Base-by-base conservation (phyloP, 2,888 invertebrate genomes). In the Campoplex nolae region DNA sequence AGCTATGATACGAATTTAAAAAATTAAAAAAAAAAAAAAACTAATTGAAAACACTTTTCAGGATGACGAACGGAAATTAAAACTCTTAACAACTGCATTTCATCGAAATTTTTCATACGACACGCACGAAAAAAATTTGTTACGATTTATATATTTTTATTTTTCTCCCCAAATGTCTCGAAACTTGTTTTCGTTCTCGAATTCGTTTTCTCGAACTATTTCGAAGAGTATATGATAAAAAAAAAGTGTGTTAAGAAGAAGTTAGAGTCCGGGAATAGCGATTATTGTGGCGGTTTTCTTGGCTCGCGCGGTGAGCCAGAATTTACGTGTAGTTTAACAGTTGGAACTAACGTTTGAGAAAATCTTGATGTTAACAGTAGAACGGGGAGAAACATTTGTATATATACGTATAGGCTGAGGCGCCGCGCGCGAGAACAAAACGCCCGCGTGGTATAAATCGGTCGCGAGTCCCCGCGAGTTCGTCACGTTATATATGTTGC, bases 401-500 rank as follows among this genome's bases (percentile, higher is more conserved):
- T n/a, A 38, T 76, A 13, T n/a, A 38, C 62, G 54, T 48, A 48
- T 45, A 62, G 42, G 16, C 62, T 48, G 56, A 79, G 83, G 83
- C 78, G 78, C 83, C 79, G 38, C 79, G 38, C 79, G 79, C 71
- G 80, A 78, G n/a, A 32, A 56, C 56, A 38, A 62, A n/a, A 45
- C 78, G 76, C 65, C 76, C 56, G 77, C 68, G 88, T 78, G 73
- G 88, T 86, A 71, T 80, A 86, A 86, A 86, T 83, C 86, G 86
- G 86, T 86, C 86, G 86, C 79, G 79, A 56, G 32, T 80, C 81
- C 80, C 81, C 80, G 83, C 88, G 90, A 58, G 76, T 91, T 88
- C 90, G 90, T 90, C 89, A 88, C 91, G 89, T 89, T 86, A 89
- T 89, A 88, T 83, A 87, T 90, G 88, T 92, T 90, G 92, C 91